These are phyloP conservation scores for Abrostola tripartita DNA, from an alignment of 2,888 invertebrate species.

Conservation along the genomic window DNA sequence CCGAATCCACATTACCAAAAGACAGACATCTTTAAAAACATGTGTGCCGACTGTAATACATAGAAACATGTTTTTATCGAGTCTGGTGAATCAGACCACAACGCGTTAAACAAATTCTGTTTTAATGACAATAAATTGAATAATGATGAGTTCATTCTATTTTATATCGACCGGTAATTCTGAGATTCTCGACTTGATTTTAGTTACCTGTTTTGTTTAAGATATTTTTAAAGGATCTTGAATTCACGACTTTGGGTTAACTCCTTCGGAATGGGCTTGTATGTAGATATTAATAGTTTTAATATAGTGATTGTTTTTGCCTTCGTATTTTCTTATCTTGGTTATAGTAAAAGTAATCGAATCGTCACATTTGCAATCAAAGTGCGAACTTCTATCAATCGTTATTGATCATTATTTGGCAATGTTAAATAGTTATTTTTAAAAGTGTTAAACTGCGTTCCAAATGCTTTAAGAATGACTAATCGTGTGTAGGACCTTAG, in stretches of 20 bases:
- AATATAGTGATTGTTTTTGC: too few relatives aligned
- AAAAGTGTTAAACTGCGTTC: conserved; percentile 23
- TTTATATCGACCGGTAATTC: conserved; percentile 18
- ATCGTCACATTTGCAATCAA: too few relatives aligned
- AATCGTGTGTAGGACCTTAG: conserved; percentile 51
- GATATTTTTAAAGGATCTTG: too few relatives aligned
- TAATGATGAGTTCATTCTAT: conserved; percentile 34
- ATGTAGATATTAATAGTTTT: too few relatives aligned
- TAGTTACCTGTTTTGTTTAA: too few relatives aligned
- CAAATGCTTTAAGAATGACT: conserved; percentile 28
- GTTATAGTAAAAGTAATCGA: too few relatives aligned
- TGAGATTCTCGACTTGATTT: background rate
- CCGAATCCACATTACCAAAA: too few relatives aligned
- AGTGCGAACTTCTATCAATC: too few relatives aligned
- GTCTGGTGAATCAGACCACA: conserved; percentile 36
- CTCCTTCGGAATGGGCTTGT: too few relatives aligned
- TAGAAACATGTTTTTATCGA: conserved; percentile 29
- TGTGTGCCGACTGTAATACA: background rate
- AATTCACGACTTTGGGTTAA: too few relatives aligned
- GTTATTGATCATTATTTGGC: background rate
- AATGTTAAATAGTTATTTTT: background rate
- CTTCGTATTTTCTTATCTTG: too few relatives aligned
- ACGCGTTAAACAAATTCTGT: conserved; percentile 44
- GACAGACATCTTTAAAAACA: too few relatives aligned
- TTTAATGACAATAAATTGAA: conserved; percentile 33